Evolutionary conservation across 2,797 vertebrate species (phyloP).

Genomic region (Propithecus deckenii): DNA sequence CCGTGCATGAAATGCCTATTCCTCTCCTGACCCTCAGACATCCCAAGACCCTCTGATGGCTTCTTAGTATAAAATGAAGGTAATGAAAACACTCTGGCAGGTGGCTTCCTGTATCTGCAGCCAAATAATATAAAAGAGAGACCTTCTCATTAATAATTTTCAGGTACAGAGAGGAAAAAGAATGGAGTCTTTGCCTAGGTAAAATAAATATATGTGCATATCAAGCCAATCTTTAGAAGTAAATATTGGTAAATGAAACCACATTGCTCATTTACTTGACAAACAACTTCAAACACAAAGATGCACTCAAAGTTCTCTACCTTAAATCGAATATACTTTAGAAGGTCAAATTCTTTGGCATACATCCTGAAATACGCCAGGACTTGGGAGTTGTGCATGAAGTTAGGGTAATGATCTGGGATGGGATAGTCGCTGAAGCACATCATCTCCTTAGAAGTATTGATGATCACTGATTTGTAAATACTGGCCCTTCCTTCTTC

Average conservation of each 20-base stretch:
- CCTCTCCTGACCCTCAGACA: neutral
- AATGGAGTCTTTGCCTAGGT: neutral
- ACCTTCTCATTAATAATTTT: neutral
- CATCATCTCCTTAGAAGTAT: constrained; percentile 97
- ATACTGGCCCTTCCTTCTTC: constrained; percentile 88
- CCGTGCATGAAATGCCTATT: neutral
- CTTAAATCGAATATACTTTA: constrained; percentile 88
- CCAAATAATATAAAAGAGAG: neutral
- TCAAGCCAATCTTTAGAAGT: neutral
- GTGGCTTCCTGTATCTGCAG: neutral
- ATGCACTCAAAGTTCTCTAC: constrained; percentile 71
- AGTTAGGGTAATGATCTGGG: constrained; percentile 92
- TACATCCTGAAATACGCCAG: constrained; percentile 92
- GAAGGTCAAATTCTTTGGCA: constrained; percentile 88
- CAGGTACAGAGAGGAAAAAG: neutral
- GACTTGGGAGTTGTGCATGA: constrained; percentile 90
- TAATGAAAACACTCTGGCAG: neutral
- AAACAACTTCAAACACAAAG: constrained; percentile 12
- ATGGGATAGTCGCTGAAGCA: constrained; percentile 95
- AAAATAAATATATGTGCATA: neutral
- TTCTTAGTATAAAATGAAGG: neutral
- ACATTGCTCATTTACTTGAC: neutral
- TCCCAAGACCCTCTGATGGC: neutral
- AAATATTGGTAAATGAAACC: neutral
- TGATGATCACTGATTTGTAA: constrained; percentile 91